Evolutionary conservation across 2,888 invertebrate genomes (phyloP), one percentile per base, ranked within the genome.

Genomic region (Gonocerus acuteangulatus): DNA sequence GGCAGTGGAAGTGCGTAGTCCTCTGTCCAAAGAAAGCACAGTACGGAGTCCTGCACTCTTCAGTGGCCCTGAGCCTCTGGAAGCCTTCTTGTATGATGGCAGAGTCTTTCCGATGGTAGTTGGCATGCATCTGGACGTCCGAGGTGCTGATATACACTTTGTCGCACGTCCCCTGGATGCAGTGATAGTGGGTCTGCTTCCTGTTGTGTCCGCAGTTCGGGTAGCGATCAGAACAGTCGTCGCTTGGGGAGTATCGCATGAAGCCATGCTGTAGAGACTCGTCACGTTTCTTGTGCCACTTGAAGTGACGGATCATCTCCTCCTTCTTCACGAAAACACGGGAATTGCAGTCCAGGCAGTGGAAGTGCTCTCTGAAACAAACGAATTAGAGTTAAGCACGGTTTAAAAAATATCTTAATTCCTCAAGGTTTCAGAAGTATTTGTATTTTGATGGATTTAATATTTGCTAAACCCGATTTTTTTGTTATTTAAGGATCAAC

Each of bases 61-160:
- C 96, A 0, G 95, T 95, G 0, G 95, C 96, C 15, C 96, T 81
- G 77, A 91, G 95, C 69, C 97, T 80, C 72, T 95, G 95, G 77
- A 97, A 97, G 1, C 97, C 97, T 74, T 96, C 96, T 72, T 95
- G 94, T 61, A 95, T 91, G 70, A 97, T 96, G 16, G 95, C 95
- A 0, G 94, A 93, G 74, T 96, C 95, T 74, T 97, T 97, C 60
- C 95, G 84, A 75, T 97, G 97, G 75, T 95, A 96, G 76, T 96
- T 96, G 2, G 96, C 95, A 75, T 97, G 97, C 96, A 96, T 96
- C 77, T 97, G 96, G 2, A 97, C 96, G 75, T 97, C 97, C 51
- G 95, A 95, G 2, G 97, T 97, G 70, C 95, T 95, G 72, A 97
- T 95, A 78, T 97, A 97, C 1, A 95, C 92, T 59, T 70, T 70